Base-by-base conservation (phyloP, 2,888 invertebrate species). In the Apomyelois bistriatella region DNA sequence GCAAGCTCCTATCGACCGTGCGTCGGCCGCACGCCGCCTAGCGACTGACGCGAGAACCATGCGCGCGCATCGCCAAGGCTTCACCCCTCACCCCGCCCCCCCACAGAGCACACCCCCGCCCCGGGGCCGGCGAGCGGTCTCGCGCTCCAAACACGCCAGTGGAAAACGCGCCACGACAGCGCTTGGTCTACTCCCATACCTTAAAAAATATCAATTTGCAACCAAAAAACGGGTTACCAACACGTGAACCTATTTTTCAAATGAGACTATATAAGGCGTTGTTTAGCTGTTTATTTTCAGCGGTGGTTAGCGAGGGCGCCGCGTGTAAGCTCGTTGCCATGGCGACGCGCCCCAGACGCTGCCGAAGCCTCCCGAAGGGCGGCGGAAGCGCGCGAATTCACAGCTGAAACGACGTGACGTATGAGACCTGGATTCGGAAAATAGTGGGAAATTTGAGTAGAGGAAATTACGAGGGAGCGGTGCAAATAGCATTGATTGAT, bases 1-100 rank as follows among this genome's bases (percentile, higher is more conserved):
- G 71, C 75, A 71, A 69, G 76, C 78, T 74, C 76, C 81, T 87
- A 88, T 88, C 88, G 88, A 88, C 88, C 88, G 82, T 78, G 78
- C 71, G 86, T 83, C 82, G 87, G 80, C 76, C 81, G 81, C 80
- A 76, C 81, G 82, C 80, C 82, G 77, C 79, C 79, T 74, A 75
- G 80, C 82, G 84, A 82, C 84, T 83, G 87, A 80, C 81, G 82
- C 76, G 77, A 58, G 76, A 74, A 50, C 76, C 59, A 52, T 87
- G 87, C 87, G 88, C 88, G 87, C 89, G 88, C 89, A 80, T 58
- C 58, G 59, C 74, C 75, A 72, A 65, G 70, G 70, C 72, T 63
- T 70, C 66, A 70, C 71, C 70, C 61, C 66, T 64, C 64, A 62
- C 58, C 53, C 56, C 57, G 56, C 22, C 59, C 52, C 50, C 61